Conservation (phyloP, 2,888 invertebrate species). For the Hypena proboscidalis region DNA sequence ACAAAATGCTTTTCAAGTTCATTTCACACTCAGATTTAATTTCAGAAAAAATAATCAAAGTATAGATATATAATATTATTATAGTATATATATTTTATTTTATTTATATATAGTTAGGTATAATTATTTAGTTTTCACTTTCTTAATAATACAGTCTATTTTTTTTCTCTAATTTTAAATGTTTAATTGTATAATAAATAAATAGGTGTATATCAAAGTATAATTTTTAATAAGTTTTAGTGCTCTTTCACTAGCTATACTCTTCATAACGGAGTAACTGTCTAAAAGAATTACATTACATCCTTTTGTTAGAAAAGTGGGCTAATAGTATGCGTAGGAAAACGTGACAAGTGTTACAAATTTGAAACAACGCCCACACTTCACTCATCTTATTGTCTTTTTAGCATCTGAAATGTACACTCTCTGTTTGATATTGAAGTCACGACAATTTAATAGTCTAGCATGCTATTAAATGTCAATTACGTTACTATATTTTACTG, state of each 20-base stretch:
- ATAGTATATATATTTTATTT: too few relatives aligned
- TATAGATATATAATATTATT: too few relatives aligned
- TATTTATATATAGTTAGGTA: too few relatives aligned
- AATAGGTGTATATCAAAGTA: neutral
- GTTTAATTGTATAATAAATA: neutral
- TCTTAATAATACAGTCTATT: too few relatives aligned
- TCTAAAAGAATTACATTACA: constrained; percentile 34
- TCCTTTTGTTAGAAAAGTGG: constrained; percentile 46
- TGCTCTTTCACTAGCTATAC: constrained; percentile 10
- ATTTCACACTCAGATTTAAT: too few relatives aligned
- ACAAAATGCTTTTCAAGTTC: too few relatives aligned
- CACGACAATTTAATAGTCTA: constrained; percentile 12
- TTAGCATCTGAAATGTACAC: constrained; percentile 17
- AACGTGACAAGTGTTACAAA: constrained; percentile 24
- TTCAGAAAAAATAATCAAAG: too few relatives aligned
- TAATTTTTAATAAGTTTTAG: neutral
- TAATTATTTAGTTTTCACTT: too few relatives aligned
- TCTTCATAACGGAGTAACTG: constrained; percentile 26
- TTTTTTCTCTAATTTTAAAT: too few relatives aligned
- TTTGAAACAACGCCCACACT: constrained; percentile 30
- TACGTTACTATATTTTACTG: too few relatives aligned
- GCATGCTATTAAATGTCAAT: constrained; percentile 16
- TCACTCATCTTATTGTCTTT: constrained; percentile 24
- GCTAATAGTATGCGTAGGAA: constrained; percentile 56
- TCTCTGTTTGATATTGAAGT: constrained; percentile 28